Evolutionary conservation across 2,888 invertebrate species (phyloP).

Genomic region (Torymus aiolomorphi): DNA sequence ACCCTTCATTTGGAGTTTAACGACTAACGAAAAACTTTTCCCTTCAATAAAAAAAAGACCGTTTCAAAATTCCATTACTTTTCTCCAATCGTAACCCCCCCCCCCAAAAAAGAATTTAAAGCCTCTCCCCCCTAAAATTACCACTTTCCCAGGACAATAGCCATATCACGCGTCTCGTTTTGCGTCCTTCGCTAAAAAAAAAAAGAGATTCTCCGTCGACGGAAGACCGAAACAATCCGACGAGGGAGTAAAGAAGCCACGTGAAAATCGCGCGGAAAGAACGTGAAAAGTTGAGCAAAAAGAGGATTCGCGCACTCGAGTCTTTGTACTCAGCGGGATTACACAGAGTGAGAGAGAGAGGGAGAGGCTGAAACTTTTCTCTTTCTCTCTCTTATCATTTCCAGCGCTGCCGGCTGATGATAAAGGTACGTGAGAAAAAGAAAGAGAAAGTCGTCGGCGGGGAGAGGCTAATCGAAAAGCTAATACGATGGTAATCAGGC

Average conservation of each 20-base stretch:
- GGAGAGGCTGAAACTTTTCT: too few relatives aligned
- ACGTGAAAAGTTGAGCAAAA: slow-evolving; percentile 12
- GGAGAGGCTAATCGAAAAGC: slow-evolving; percentile 66
- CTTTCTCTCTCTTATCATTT: slow-evolving; percentile 29
- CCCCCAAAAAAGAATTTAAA: too few relatives aligned
- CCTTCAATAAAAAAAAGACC: too few relatives aligned
- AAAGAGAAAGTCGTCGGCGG: slow-evolving; percentile 35
- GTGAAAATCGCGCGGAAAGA: slow-evolving; percentile 19
- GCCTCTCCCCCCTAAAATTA: too few relatives aligned
- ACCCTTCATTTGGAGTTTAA: too few relatives aligned
- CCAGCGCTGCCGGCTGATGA: slow-evolving; percentile 22
- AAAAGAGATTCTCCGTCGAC: neutral
- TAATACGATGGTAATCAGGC: slow-evolving; percentile 72
- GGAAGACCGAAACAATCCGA: neutral
- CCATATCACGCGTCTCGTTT: neutral
- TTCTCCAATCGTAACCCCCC: too few relatives aligned
- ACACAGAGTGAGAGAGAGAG: too few relatives aligned
- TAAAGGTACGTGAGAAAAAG: slow-evolving; percentile 20
- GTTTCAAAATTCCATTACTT: too few relatives aligned
- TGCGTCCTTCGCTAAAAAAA: neutral
- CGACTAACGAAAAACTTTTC: too few relatives aligned
- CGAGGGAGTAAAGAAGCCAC: neutral
- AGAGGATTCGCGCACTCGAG: neutral
- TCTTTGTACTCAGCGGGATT: too few relatives aligned
- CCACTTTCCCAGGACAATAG: neutral